phyloP scores from a whole-genome alignment of 2,113 vertebrate species.

The Cyprinodon variegatus region DNA sequence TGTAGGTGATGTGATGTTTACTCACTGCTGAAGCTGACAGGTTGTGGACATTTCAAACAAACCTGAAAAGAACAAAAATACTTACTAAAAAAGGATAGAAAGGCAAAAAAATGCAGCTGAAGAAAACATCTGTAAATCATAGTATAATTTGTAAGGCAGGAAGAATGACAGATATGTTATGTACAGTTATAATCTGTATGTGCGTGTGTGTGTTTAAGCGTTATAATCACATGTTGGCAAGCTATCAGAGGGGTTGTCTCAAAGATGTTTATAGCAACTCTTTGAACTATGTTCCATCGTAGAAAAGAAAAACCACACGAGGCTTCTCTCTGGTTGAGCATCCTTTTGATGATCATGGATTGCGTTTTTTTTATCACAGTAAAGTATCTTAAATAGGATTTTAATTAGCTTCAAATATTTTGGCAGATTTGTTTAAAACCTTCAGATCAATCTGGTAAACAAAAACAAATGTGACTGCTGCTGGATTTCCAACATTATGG shows the following conservation, averaged over 20 bases:
- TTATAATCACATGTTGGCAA: conserved; percentile 63
- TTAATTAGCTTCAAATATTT: conserved; percentile 34
- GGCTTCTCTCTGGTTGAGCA: conserved; percentile 7
- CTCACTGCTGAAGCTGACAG: conserved; percentile 58
- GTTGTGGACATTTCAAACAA: conserved; percentile 42
- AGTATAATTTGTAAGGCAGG: conserved; percentile 44
- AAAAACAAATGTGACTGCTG: conserved; percentile 8
- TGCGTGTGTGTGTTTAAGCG: conserved; percentile 23
- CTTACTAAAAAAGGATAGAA: background rate
- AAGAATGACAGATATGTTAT: conserved; percentile 31
- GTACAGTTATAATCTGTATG: conserved; percentile 51
- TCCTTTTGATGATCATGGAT: conserved; percentile 13
- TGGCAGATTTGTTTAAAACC: background rate
- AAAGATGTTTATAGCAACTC: conserved; percentile 56
- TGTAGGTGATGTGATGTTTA: conserved; percentile 34
- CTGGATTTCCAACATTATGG: background rate
- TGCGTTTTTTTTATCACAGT: conserved; percentile 13
- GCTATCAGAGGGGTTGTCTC: conserved; percentile 37
- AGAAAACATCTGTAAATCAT: conserved; percentile 46
- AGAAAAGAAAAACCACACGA: background rate
- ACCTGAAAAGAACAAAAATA: conserved; percentile 24
- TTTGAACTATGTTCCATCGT: conserved; percentile 34
- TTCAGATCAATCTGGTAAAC: conserved; percentile 24
- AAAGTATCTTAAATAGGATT: conserved; percentile 37
- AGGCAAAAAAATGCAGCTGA: conserved; percentile 6